Percentiles rank a stretch among this genome's conserved stretches.
phyloP scores from a whole-genome alignment of 2,888 invertebrate genomes.

The Hipparchia sbordonii region DNA sequence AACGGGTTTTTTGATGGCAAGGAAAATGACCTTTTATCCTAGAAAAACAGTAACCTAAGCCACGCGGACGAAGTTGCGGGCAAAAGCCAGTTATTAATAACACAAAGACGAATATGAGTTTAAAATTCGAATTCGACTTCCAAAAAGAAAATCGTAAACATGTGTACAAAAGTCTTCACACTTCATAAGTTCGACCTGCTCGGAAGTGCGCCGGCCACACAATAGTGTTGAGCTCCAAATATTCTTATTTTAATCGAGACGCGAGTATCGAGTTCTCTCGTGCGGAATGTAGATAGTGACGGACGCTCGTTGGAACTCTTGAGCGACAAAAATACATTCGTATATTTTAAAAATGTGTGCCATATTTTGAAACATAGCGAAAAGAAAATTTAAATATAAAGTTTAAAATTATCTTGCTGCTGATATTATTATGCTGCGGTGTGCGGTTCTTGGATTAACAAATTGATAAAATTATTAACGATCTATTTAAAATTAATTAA shows the following conservation, averaged over 20 bases:
- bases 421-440: too few relatives aligned
- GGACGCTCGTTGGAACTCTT: constrained; percentile 65
- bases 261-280: constrained; percentile 67
- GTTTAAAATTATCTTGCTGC: too few relatives aligned
- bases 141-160: constrained; percentile 20
- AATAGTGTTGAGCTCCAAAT: constrained; percentile 69
- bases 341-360: constrained; percentile 64
- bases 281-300: constrained; percentile 79
- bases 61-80: too few relatives aligned
- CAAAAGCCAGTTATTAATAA: too few relatives aligned
- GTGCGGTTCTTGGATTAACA: too few relatives aligned
- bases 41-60: too few relatives aligned
- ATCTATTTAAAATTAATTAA: too few relatives aligned
- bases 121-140: background rate
- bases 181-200: constrained; percentile 55
- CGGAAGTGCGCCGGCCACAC: constrained; percentile 52
- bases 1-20: too few relatives aligned
- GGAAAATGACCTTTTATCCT: too few relatives aligned
- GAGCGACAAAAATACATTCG: constrained; percentile 67
- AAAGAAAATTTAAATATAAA: too few relatives aligned
- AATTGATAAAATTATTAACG: too few relatives aligned
- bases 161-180: constrained; percentile 45
- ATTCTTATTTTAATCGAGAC: constrained; percentile 79
- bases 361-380: constrained; percentile 19
- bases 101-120: too few relatives aligned